Evolutionary conservation across 2,888 invertebrate genomes (phyloP), one percentile per base, ranked within the genome.

Genomic region (Phlogophora meticulosa): DNA sequence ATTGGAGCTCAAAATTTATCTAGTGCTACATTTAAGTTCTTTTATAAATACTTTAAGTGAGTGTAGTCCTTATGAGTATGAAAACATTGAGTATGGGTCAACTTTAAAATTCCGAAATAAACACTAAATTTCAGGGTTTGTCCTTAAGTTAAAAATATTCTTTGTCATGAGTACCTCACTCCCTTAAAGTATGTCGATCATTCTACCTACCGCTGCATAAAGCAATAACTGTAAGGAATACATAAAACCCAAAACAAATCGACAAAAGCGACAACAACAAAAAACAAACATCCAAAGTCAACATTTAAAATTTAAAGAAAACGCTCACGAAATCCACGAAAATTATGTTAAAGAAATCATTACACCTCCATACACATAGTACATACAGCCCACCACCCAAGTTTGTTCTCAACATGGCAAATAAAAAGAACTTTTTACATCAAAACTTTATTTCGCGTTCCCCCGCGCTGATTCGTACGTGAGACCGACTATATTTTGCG

Each of bases 371-470:
- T 80, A 78, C 64, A 78, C 70, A 76, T 76, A 78, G 82, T 76
- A 83, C 76, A 84, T 59, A 68, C 64, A 72, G 65, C 59, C 70
- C 53, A 73, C 67, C 72, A 74, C 60, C 78, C 76, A 88, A 91
- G 87, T 90, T 91, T 88, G 87, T 87, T 87, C 82, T 86, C 85
- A 90, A 90, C 90, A 88, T 86, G 87, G 85, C 90, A 87, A 91
- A 94, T 94, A 94, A 95, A 95, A 94, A 91, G 87, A 96, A 96
- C 94, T 96, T 96, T 96, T 96, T 94, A 95, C 95, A 96, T 96
- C 95, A 94, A 93, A 96, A 96, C 94, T 95, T 96, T 94, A 91
- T 90, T 93, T 87, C 88, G 86, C 87, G 82, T 87, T 82, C 85
- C 85, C 65, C 79, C 85, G 88, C 90, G 88, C 90, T 89, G 92